A percentile compares a stretch with the other conserved stretches of the same genome.
These are phyloP conservation scores for Electrona antarctica DNA, from an alignment of 2,113 vertebrate genomes.

Conservation along the genomic window DNA sequence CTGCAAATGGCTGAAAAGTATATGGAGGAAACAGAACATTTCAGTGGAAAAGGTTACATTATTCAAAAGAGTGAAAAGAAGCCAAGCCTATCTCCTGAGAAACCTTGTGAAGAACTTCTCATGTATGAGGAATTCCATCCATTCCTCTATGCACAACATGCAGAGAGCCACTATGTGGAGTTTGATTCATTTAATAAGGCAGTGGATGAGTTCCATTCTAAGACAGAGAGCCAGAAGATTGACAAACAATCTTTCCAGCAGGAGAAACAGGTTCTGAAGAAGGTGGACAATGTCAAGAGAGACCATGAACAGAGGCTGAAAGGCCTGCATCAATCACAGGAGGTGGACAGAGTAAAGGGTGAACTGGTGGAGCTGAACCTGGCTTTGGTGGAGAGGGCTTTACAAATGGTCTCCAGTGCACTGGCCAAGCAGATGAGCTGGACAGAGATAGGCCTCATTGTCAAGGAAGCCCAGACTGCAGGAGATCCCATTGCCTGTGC, in stretches of 20 bases:
- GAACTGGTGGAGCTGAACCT: conserved; percentile 98
- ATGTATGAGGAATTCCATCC: conserved; percentile 99
- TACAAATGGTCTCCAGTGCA: conserved; percentile 93
- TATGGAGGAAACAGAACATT: conserved; percentile 83
- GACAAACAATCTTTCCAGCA: conserved; percentile 95
- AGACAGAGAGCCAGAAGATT: conserved; percentile 97
- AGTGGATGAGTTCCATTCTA: conserved; percentile 96
- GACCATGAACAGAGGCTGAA: conserved; percentile 93
- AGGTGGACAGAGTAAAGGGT: conserved; percentile 91
- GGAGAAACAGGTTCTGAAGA: conserved; percentile 97
- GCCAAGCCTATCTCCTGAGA: conserved; percentile 84
- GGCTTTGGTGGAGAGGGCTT: conserved; percentile 87
- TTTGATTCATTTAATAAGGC: conserved; percentile 98
- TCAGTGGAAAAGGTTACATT: conserved; percentile 92
- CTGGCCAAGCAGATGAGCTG: conserved; percentile 98
- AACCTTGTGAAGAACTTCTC: conserved; percentile 89
- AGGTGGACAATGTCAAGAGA: conserved; percentile 92
- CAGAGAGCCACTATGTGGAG: conserved; percentile 86
- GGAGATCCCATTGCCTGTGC: conserved; percentile 93
- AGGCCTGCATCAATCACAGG: conserved; percentile 93
- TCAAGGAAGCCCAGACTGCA: conserved; percentile 94
- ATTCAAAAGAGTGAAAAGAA: conserved; percentile 96
- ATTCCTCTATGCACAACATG: conserved; percentile 93
- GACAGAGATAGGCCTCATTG: conserved; percentile 90
- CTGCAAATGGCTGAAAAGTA: conserved; percentile 89